Evolutionary conservation across 2,113 vertebrate genomes (phyloP).

Genomic region (Gnathonemus echidnorhynchus): DNA sequence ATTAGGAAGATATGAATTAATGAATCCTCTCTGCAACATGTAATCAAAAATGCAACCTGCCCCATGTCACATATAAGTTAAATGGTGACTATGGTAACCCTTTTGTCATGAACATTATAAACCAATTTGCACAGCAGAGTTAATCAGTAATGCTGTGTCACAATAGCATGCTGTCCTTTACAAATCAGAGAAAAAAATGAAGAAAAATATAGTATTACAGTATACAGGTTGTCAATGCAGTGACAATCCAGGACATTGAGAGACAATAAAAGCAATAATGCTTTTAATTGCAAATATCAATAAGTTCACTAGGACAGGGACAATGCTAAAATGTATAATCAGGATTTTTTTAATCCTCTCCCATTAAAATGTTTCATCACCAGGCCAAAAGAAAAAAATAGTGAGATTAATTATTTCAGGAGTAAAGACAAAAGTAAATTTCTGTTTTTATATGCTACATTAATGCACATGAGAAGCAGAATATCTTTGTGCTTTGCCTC

Average conservation of each 20-base stretch:
- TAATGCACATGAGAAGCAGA: neutral
- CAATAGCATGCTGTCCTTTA: neutral
- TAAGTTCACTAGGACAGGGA: neutral
- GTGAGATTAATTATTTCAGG: neutral
- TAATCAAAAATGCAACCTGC: neutral
- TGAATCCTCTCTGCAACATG: neutral
- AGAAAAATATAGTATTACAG: neutral
- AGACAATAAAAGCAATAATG: neutral
- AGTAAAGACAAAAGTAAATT: neutral
- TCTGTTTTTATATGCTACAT: neutral
- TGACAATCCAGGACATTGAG: neutral
- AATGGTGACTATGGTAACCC: neutral
- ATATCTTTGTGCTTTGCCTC: neutral
- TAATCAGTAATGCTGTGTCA: neutral
- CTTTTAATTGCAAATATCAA: neutral
- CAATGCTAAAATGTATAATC: neutral
- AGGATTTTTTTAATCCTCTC: neutral
- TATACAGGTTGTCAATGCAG: neutral
- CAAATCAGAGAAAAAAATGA: neutral
- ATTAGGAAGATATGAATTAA: constrained; percentile 3
- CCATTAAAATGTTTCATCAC: neutral
- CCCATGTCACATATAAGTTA: neutral
- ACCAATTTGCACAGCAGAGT: neutral
- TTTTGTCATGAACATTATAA: neutral
- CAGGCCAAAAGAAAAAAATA: neutral